phyloP scores from a whole-genome alignment of 2,888 invertebrate genomes.

The Hydrotaea cyrtoneurina region DNA sequence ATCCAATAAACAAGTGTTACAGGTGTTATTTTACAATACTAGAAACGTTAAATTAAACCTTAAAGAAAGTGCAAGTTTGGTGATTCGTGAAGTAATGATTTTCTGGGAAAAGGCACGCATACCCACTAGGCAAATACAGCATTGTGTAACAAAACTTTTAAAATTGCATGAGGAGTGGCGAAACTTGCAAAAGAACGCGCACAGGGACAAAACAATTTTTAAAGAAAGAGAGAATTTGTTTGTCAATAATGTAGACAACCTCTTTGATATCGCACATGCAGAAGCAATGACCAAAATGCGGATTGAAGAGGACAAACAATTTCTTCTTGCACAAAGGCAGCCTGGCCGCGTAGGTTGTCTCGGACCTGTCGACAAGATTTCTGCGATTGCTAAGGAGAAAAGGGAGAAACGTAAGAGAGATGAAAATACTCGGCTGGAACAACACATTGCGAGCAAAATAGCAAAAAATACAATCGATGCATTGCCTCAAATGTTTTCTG shows the following conservation, averaged over 20 bases:
- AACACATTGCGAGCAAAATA: constrained; percentile 12
- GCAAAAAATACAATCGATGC: neutral
- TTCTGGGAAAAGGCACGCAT: constrained; percentile 23
- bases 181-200: neutral
- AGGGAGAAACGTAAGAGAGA: constrained; percentile 5
- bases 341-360: constrained; percentile 13
- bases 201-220: neutral
- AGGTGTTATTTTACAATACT: neutral
- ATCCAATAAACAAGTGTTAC: constrained; percentile 7
- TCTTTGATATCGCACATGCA: neutral
- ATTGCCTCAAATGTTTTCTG: neutral
- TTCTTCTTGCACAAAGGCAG: neutral
- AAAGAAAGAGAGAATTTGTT: constrained; percentile 5
- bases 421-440: neutral
- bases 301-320: constrained; percentile 3
- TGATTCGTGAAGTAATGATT: constrained; percentile 21
- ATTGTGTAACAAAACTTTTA: neutral
- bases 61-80: neutral
- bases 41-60: constrained; percentile 10
- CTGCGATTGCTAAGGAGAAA: neutral
- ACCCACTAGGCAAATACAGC: constrained; percentile 7
- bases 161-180: constrained; percentile 6
- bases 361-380: neutral
- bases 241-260: neutral
- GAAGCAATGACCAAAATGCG: neutral